Conservation (phyloP, 2,113 vertebrate genomes). For the Chrysochloris asiatica region DNA sequence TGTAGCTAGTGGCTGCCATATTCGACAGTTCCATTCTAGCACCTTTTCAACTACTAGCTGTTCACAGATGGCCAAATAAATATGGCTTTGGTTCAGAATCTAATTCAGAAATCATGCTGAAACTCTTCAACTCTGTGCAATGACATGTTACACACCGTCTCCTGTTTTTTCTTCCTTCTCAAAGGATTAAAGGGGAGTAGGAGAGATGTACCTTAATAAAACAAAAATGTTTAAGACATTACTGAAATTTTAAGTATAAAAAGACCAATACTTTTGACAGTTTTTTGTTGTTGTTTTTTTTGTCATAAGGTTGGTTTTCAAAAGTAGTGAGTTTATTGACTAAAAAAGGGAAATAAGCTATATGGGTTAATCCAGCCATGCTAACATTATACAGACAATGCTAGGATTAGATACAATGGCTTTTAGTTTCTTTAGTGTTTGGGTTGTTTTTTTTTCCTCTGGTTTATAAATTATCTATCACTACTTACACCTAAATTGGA, state of each 20-base stretch:
- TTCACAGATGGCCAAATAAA: neutral
- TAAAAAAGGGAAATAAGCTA: neutral
- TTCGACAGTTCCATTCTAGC: no score
- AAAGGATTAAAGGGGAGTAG: neutral
- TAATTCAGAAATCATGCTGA: neutral
- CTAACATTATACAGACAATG: neutral
- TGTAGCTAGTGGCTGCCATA: neutral
- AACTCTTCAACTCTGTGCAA: neutral
- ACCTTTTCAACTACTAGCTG: neutral
- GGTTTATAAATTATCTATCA: neutral
- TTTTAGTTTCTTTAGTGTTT: neutral
- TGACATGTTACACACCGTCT: neutral
- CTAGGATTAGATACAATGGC: neutral
- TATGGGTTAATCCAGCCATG: neutral
- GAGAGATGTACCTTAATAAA: neutral
- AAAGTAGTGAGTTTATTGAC: neutral
- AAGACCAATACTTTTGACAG: neutral
- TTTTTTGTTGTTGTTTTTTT: no score
- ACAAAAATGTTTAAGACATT: neutral
- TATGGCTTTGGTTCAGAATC: neutral
- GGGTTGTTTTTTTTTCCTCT: neutral
- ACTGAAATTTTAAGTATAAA: neutral
- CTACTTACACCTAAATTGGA: slow-evolving; percentile 18
- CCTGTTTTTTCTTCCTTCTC: neutral
- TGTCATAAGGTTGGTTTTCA: slow-evolving; percentile 12